Percentiles rank a stretch among this genome's conserved stretches.
These are phyloP conservation scores for Microtus ochrogaster DNA, from an alignment of 2,113 vertebrate species.

Conservation along the genomic window DNA sequence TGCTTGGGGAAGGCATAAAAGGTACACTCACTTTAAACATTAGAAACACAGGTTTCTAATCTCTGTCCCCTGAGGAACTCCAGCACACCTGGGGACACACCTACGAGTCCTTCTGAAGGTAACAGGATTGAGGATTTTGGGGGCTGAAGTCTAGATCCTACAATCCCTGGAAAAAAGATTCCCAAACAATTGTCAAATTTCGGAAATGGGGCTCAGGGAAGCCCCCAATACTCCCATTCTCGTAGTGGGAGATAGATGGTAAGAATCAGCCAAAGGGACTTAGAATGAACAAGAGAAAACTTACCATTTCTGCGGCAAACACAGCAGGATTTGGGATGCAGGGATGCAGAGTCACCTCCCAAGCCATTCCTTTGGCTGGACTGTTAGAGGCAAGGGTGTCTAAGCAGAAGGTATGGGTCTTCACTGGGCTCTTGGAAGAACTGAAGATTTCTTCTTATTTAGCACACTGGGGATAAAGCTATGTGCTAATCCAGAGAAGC, in stretches of 20 bases:
- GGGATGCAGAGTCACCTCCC: not conserved
- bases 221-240: not conserved
- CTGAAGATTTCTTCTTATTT: constrained; percentile 27
- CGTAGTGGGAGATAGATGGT: not conserved
- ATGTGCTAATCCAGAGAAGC: not conserved
- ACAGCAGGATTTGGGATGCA: not conserved
- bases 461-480: not conserved
- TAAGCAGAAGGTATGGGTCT: not conserved
- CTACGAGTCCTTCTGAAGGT: not conserved
- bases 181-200: not conserved
- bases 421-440: not conserved
- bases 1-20: not conserved
- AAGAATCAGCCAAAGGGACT: not conserved
- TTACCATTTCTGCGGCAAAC: not conserved
- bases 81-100: not conserved
- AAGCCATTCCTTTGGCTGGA: not conserved
- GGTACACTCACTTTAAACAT: not conserved
- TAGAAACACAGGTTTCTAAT: not conserved
- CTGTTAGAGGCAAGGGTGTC: not conserved
- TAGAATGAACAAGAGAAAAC: not conserved
- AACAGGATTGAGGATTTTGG: not conserved
- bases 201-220: not conserved
- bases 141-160: not conserved
- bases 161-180: not conserved
- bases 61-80: not conserved